Evolutionary conservation across 2,888 invertebrate genomes (phyloP).

Genomic region (Diplazon laetatorius): DNA sequence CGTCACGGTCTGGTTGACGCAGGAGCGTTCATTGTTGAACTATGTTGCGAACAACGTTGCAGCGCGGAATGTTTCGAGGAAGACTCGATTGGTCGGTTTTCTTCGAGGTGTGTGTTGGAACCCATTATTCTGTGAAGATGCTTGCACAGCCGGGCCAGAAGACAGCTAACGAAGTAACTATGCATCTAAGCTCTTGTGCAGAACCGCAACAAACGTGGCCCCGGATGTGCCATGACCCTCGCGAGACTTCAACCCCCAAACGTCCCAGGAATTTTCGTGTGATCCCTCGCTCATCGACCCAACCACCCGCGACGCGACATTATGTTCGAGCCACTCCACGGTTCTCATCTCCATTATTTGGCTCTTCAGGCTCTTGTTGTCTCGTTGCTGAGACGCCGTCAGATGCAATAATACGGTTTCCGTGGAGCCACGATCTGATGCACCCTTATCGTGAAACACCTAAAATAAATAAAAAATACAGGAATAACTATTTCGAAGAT

Average conservation of each 20-base stretch:
- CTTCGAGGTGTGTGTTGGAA: conserved; percentile 13
- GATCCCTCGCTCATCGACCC: conserved; percentile 13
- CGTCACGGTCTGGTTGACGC: not conserved
- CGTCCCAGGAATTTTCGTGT: conserved; percentile 26
- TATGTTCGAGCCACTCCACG: not conserved
- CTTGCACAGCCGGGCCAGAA: not conserved
- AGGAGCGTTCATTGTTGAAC: not conserved
- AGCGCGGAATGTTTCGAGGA: conserved; percentile 24
- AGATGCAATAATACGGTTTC: too few relatives aligned
- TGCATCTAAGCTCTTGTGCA: conserved; percentile 48
- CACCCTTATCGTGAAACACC: too few relatives aligned
- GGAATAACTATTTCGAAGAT: too few relatives aligned
- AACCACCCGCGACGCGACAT: conserved; percentile 1
- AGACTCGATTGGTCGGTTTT: conserved; percentile 47
- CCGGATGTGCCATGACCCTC: not conserved
- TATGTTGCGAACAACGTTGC: not conserved
- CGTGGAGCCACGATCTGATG: too few relatives aligned
- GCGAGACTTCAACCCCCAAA: not conserved
- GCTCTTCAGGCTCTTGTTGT: not conserved
- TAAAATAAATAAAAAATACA: too few relatives aligned
- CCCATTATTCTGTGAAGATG: conserved; percentile 14
- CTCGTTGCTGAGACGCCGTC: too few relatives aligned
- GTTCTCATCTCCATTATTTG: not conserved
- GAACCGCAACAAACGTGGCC: conserved; percentile 53
- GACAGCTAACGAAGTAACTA: conserved; percentile 58